Evolutionary conservation across 1,140 invertebrate species (phyloP), one percentile per base, ranked within the genome.

Genomic region (Zaprionus gabonicus): DNA sequence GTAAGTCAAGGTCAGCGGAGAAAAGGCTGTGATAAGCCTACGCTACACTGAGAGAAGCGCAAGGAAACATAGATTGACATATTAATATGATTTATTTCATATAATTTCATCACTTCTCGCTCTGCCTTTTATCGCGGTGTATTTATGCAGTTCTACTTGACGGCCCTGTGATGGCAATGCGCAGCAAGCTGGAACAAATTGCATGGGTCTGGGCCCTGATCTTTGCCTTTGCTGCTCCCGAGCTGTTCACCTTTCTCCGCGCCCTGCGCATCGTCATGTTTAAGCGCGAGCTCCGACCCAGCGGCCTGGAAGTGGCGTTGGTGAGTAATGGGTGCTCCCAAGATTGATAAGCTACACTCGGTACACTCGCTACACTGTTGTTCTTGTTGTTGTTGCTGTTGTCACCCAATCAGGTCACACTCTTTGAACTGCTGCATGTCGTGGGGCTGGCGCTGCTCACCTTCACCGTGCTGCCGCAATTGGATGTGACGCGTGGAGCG

Each of bases 191-290:
- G 71, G 97, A 98, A 92, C 94, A 96, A 76, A 96, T 98, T 68
- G 96, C 96, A 6, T 99, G 97, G 97, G 97, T 97, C 84, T 99
- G 98, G 98, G 97, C 96, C 75, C 93, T 99, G 38, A 94, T 98
- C 63, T 96, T 98, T 78, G 96, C 96, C 5, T 98, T 97, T 83
- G 94, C 96, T 2, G 95, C 97, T 15, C 98, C 98, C 0, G 97
- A 99, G 93, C 93, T 98, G 17, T 97, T 98, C 28, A 96, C 97
- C 0, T 93, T 98, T 28, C 95, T 98, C 74, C 94, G 98, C 56
- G 96, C 97, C 20, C 93, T 96, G 1, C 95, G 97, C 76, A 98
- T 98, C 93, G 97, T 96, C 91, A 95, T 97, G 80, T 99, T 98
- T 94, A 98, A 98, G 91, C 71, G 91, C 13, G 92, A 92, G 28